These are phyloP conservation scores for Hipposideros larvatus DNA, from an alignment of 2,797 vertebrate species.

Conservation along the genomic window DNA sequence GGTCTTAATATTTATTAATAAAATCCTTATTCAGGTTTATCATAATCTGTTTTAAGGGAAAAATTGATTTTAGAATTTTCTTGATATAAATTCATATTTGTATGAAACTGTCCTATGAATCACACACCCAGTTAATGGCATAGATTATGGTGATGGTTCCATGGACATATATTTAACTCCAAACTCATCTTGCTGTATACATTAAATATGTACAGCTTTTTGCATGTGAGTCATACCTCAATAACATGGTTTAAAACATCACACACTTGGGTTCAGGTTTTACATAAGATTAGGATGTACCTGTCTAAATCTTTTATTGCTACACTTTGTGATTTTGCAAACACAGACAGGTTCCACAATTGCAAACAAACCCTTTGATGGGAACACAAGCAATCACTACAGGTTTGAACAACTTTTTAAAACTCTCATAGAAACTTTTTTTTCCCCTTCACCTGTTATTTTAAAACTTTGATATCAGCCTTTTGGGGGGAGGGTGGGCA, in stretches of 20 bases:
- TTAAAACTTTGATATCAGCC: neutral
- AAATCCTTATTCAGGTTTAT: constrained; percentile 27
- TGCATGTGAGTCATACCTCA: neutral
- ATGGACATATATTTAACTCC: neutral
- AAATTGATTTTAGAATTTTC: neutral
- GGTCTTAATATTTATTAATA: neutral
- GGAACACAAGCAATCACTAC: neutral
- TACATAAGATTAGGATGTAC: neutral
- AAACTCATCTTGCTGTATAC: neutral
- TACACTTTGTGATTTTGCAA: neutral
- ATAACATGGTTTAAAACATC: neutral
- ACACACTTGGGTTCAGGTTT: neutral
- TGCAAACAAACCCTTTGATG: neutral
- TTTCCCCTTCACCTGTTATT: constrained; percentile 40
- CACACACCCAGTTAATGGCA: neutral
- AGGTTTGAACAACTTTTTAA: neutral
- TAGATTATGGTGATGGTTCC: neutral
- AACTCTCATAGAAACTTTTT: neutral
- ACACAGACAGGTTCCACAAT: neutral
- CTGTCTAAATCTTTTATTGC: neutral
- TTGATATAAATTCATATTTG: neutral
- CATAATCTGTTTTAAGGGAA: neutral
- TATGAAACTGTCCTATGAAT: neutral
- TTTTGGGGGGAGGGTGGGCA: too few species aligned
- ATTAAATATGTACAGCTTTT: neutral